phyloP scores from a whole-genome alignment of 2,113 vertebrate species.

The Dromiciops gliroides region DNA sequence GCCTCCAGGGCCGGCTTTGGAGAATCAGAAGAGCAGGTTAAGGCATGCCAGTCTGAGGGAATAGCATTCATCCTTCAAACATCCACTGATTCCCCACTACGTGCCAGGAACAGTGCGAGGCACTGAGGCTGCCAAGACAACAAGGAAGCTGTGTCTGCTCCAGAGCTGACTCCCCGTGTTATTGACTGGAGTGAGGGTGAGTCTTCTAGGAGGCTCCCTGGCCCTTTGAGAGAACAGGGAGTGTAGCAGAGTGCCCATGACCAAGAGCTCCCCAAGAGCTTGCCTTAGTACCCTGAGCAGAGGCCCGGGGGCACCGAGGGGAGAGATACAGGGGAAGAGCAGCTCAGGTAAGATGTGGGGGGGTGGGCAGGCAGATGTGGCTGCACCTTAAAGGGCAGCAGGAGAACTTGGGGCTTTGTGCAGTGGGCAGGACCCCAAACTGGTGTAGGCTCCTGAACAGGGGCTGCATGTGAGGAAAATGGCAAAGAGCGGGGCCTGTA shows the following conservation, averaged over 20 bases:
- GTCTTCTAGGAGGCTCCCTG: not conserved
- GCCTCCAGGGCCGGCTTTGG: not conserved
- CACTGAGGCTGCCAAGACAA: too few relatives aligned
- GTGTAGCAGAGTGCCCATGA: not conserved
- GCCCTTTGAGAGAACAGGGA: not conserved
- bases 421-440: not conserved
- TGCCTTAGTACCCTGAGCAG: not conserved
- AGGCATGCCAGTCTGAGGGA: too few relatives aligned
- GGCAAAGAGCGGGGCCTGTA: too few relatives aligned
- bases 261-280: not conserved
- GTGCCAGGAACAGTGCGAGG: not conserved
- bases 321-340: not conserved
- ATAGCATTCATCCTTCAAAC: not conserved
- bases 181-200: not conserved
- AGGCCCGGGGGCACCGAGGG: not conserved
- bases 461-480: not conserved
- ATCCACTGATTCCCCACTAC: not conserved
- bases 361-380: not conserved
- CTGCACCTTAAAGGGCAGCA: not conserved
- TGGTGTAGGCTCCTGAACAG: not conserved
- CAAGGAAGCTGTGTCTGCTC: not conserved
- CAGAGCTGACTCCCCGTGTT: not conserved
- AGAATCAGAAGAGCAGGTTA: not conserved
- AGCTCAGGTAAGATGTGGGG: too few relatives aligned
- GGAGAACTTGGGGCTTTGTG: not conserved